Evolutionary conservation across 2,888 invertebrate genomes (phyloP), one percentile per base, ranked within the genome.

Genomic region (Kryphioiulus occultus): DNA sequence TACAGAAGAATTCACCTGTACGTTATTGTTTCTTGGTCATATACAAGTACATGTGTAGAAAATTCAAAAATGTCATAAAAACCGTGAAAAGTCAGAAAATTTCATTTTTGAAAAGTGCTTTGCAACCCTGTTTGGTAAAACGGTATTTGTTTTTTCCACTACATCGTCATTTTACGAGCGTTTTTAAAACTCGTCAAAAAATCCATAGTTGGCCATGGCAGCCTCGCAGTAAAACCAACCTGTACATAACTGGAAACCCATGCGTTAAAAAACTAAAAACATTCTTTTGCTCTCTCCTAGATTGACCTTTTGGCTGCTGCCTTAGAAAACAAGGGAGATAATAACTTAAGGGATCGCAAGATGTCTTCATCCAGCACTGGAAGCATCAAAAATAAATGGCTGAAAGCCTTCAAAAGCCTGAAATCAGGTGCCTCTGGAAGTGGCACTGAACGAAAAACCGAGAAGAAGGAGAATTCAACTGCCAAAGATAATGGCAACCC

Each of bases 351-450:
- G 90, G 96, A 96, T 92, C 94, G 97, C 89, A 97, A 97, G 93
- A 94, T 96, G 93, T 96, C 97, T 83, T 95, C 96, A 87, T 95
- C 96, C 35, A 89, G 90, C 42, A 90, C 90, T 30, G 90, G 90
- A 32, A 90, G 90, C 85, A 98, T 98, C 95, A 98, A 98, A 93
- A 97, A 96, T 92, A 98, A 98, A 94, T 98, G 98, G 98, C 94
- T 98, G 91, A 98, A 98, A 93, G 98, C 98, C 90, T 97, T 98
- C 94, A 96, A 97, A 92, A 97, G 97, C 92, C 94, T 98, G 90
- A 97, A 97, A 93, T 90, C 90, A 22, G 90, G 90, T 17, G 26
- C 86, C 17, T 78, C 53, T 59, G 78, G 87, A 22, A 87, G 87
- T 87, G 53, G 78, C 22, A 32, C 35, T 4, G 87, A 87, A 68